These are phyloP conservation scores for Scaptomyza pallida DNA, from an alignment of 1,140 invertebrate genomes.

Conservation along the genomic window DNA sequence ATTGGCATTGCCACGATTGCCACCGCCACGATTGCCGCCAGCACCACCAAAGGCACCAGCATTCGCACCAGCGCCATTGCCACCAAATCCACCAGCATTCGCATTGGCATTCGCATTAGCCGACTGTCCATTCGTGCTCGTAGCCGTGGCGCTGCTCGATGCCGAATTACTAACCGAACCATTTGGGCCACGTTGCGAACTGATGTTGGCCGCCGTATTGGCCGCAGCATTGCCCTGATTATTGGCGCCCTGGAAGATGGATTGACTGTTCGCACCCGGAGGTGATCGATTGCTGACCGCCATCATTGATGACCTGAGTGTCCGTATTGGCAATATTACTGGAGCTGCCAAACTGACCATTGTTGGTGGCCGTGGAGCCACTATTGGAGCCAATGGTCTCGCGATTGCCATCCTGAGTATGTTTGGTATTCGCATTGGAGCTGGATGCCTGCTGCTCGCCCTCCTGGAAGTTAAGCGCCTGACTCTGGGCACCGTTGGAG, in stretches of 20 bases:
- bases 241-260: slow-evolving; percentile 72
- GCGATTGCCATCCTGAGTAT: slow-evolving; percentile 44
- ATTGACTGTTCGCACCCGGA: slow-evolving; percentile 76
- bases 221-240: slow-evolving; percentile 65
- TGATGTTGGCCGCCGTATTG: slow-evolving; percentile 64
- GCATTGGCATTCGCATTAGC: slow-evolving; percentile 67
- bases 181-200: slow-evolving; percentile 53
- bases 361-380: slow-evolving; percentile 65
- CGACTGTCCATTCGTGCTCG: slow-evolving; percentile 47
- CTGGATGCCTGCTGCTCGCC: slow-evolving; percentile 70
- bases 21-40: slow-evolving; percentile 6
- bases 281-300: slow-evolving; percentile 43
- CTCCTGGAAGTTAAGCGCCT: slow-evolving; percentile 66
- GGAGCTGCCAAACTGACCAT: slow-evolving; percentile 65
- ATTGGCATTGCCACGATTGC: slow-evolving; percentile 50
- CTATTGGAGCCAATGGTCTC: slow-evolving; percentile 65
- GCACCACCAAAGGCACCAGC: slow-evolving; percentile 8
- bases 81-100: slow-evolving; percentile 48
- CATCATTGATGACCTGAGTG: slow-evolving; percentile 53
- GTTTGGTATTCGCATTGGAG: slow-evolving; percentile 70
- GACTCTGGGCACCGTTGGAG: slow-evolving; percentile 64
- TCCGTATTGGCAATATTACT: slow-evolving; percentile 76
- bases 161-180: slow-evolving; percentile 69
- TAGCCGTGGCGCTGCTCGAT: slow-evolving; percentile 60
- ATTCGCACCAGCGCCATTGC: background rate